Conservation (phyloP, 2,113 vertebrate genomes). For the Sebastes schlegelii region DNA sequence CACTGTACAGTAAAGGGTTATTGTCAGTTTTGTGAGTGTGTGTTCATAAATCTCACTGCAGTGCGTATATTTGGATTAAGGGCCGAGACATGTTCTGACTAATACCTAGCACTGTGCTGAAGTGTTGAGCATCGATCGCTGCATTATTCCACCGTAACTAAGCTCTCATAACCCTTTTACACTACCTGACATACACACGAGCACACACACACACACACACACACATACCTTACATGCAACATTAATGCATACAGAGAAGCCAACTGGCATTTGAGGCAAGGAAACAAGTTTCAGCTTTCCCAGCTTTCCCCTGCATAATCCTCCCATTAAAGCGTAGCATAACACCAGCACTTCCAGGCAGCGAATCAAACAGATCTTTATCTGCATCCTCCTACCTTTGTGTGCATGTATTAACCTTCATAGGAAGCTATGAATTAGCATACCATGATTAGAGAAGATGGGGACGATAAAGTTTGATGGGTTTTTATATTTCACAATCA, state of each 20-base stretch:
- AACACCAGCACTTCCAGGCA: slow-evolving; percentile 62
- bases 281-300: slow-evolving; percentile 54
- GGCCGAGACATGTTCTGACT: slow-evolving; percentile 71
- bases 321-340: slow-evolving; percentile 54
- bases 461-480: slow-evolving; percentile 26
- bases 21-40: slow-evolving; percentile 24
- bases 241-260: slow-evolving; percentile 24
- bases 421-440: slow-evolving; percentile 53
- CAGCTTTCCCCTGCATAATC: slow-evolving; percentile 51
- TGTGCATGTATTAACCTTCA: slow-evolving; percentile 59
- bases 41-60: slow-evolving; percentile 8
- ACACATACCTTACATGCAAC: slow-evolving; percentile 44
- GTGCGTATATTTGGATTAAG: slow-evolving; percentile 63
- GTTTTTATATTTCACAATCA: slow-evolving; percentile 31
- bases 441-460: slow-evolving; percentile 47
- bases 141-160: slow-evolving; percentile 36
- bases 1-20: not conserved
- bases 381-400: slow-evolving; percentile 54
- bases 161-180: slow-evolving; percentile 48
- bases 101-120: slow-evolving; percentile 47
- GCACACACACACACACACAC: slow-evolving; percentile 14
- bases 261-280: slow-evolving; percentile 26
- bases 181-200: slow-evolving; percentile 9
- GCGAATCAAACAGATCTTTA: slow-evolving; percentile 72
- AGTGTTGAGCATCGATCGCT: slow-evolving; percentile 8